These are phyloP conservation scores for Babylonia areolata DNA, from an alignment of 1,140 invertebrate genomes.

Conservation along the genomic window DNA sequence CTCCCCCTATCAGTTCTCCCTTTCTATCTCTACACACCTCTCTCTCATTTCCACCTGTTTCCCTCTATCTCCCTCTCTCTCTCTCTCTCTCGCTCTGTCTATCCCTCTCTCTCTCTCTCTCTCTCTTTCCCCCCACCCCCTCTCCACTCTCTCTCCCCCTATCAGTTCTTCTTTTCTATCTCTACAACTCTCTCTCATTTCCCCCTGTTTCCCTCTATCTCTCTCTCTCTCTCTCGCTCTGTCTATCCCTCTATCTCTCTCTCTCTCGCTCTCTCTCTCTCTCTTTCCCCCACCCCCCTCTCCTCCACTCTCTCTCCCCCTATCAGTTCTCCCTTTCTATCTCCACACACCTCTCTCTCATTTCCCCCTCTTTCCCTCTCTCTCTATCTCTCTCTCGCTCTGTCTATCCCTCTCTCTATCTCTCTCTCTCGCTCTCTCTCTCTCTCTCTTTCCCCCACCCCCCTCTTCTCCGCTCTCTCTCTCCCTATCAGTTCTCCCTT, in stretches of 20 bases:
- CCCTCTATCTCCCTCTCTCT: too few relatives aligned
- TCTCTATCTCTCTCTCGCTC: not conserved
- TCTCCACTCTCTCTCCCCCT: too few relatives aligned
- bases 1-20: too few relatives aligned
- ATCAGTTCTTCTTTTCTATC: not conserved
- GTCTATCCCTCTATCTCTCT: conserved; percentile 7
- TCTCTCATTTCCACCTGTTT: too few relatives aligned
- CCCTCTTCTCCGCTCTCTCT: too few relatives aligned
- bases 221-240: conserved; percentile 20
- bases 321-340: not conserved
- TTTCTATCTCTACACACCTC: too few relatives aligned
- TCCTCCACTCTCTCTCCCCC: not conserved
- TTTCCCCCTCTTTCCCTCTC: not conserved
- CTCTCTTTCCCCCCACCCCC: too few relatives aligned
- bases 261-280: not conserved
- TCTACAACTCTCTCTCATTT: conserved; percentile 17
- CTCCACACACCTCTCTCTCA: not conserved
- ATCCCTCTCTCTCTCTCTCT: too few relatives aligned
- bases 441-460: too few relatives aligned
- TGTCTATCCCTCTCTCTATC: not conserved
- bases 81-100: too few relatives aligned
- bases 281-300: not conserved
- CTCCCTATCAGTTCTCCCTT: too few relatives aligned
- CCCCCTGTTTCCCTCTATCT: not conserved
- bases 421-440: not conserved